phyloP scores from a whole-genome alignment of 1,140 invertebrate species.

The Hyposmocoma kahamanoa region DNA sequence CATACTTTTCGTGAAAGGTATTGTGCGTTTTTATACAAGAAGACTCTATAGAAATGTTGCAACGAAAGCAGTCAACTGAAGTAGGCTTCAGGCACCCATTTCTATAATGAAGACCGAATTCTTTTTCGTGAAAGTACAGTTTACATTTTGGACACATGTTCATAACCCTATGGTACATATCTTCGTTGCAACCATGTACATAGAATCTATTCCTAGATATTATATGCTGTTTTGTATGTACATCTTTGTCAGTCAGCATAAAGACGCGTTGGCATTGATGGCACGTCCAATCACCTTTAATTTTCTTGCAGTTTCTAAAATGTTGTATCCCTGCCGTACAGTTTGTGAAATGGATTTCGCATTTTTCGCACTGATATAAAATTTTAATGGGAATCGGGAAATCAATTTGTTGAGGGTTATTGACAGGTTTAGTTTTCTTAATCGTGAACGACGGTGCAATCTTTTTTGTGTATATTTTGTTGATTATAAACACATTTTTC shows the following conservation, averaged over 20 bases:
- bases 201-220: constrained; percentile 16
- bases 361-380: constrained; percentile 19
- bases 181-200: constrained; percentile 11
- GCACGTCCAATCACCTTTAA: constrained; percentile 10
- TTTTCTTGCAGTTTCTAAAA: neutral
- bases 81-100: neutral
- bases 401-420: neutral
- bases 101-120: constrained; percentile 4
- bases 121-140: constrained; percentile 15
- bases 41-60: neutral
- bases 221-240: constrained; percentile 17
- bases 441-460: neutral
- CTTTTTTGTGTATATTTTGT: too few relatives aligned
- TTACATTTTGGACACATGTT: constrained; percentile 20
- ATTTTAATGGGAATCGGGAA: neutral
- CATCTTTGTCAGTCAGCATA: neutral
- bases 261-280: constrained; percentile 13
- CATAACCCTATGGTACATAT: constrained; percentile 10
- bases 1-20: neutral
- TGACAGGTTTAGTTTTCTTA: neutral
- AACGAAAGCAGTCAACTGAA: neutral
- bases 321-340: neutral
- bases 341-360: constrained; percentile 12
- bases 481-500: too few relatives aligned
- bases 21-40: neutral